Evolutionary conservation across 2,113 vertebrate genomes (phyloP), one percentile per base, ranked within the genome.

Genomic region (Calypte anna): DNA sequence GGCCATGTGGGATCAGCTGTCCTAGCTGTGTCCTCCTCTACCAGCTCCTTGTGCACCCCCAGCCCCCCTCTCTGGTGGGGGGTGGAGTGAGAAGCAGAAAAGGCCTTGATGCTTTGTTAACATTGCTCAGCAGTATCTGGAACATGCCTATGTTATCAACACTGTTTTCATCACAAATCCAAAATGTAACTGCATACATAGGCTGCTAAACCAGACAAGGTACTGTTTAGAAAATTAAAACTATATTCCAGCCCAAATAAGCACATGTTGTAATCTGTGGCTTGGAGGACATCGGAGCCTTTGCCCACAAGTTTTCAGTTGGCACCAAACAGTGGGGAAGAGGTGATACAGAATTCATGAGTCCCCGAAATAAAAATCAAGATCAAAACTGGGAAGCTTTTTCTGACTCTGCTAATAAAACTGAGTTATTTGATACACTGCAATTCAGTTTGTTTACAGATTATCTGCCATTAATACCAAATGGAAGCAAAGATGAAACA

Each of bases 61-160:
- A 20, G 58, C 18, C 46, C 23, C 0, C 0, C 31, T 59, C 0
- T 0, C 44, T 54, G 38, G 5, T 7, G 2, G 7, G 33, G 33
- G 33, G 33, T 33, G 33, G 33, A 33, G 15, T 46, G 24, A 36
- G 33, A 8, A 74, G 4, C 21, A 62, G 75, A 62, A 50, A 54
- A 90, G 21, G 4, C 38, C 28, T 66, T 46, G 46, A 8, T 12
- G 3, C 14, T 48, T 11, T 43, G 25, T 59, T 27, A 74, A 30
- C 25, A 18, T 25, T 31, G 24, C 9, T 69, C 18, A 59, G 4
- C 14, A 43, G 2, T 48, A n/a, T 8, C 22, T 6, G 13, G 76
- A 90, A 13, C 28, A 50, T n/a, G 3, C 28, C 12, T 25, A 6
- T 51, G 3, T 51, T 66, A 55, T 23, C 33, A 55, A 9, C 21